Evolutionary conservation across 2,888 invertebrate genomes (phyloP).

Genomic region (Mythimna loreyi): DNA sequence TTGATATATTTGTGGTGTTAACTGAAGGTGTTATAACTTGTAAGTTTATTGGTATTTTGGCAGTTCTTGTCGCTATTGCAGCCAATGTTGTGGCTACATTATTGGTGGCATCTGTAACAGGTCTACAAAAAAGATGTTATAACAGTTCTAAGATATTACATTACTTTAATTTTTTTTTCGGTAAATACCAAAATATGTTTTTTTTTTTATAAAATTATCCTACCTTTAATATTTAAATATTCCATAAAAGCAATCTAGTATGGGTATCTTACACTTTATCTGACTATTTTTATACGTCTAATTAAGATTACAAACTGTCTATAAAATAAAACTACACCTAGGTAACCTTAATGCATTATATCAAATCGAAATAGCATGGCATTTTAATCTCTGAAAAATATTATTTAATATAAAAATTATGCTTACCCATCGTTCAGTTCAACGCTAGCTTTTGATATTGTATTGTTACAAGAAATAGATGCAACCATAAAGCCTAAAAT

Average conservation of each 20-base stretch:
- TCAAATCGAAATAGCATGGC: background rate
- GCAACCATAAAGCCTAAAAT: constrained; percentile 28
- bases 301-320: background rate
- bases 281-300: background rate
- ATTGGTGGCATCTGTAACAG: background rate
- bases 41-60: background rate
- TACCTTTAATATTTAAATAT: background rate
- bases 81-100: background rate
- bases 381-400: no score
- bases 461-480: constrained; percentile 23
- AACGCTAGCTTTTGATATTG: background rate
- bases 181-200: no score
- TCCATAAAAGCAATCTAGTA: background rate
- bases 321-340: background rate
- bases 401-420: no score
- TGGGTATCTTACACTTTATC: background rate
- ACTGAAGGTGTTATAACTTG: background rate
- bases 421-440: constrained; percentile 19
- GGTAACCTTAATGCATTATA: background rate
- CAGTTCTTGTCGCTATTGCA: background rate
- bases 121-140: constrained; percentile 8
- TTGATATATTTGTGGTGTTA: background rate
- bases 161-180: background rate
- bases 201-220: no score
- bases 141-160: background rate